A percentile compares a stretch with the other conserved stretches of the same genome.
Conservation (phyloP, 2,888 invertebrate species). For the Tillus elongatus region DNA sequence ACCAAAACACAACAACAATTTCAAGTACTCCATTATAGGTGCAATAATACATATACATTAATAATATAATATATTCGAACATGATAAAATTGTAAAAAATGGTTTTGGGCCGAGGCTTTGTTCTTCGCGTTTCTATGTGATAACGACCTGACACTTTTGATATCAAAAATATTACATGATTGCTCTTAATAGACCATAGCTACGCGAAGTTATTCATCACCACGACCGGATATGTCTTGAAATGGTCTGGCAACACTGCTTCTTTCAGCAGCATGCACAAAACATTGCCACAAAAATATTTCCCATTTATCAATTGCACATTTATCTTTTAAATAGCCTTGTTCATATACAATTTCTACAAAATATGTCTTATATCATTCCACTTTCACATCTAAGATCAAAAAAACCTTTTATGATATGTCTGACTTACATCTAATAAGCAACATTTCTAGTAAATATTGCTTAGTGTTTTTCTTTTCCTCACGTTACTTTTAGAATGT, state of each 20-base stretch:
- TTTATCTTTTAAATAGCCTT: constrained; percentile 14
- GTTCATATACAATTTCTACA: constrained; percentile 14
- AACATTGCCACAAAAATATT: constrained; percentile 37
- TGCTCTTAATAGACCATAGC: constrained; percentile 32
- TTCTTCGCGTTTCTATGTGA: constrained; percentile 39
- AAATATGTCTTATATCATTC: no score
- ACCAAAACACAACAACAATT: constrained; percentile 41
- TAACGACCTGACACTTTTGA: constrained; percentile 43
- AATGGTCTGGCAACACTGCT: constrained; percentile 40
- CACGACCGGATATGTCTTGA: constrained; percentile 42
- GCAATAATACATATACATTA: constrained; percentile 14
- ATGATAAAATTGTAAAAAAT: constrained; percentile 41
- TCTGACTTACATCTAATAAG: no score
- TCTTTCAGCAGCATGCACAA: constrained; percentile 27
- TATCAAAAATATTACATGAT: constrained; percentile 37
- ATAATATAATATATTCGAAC: constrained; percentile 25
- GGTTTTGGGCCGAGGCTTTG: constrained; percentile 30
- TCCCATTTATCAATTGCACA: constrained; percentile 33
- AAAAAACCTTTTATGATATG: no score
- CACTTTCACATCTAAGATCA: no score
- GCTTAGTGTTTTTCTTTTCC: no score
- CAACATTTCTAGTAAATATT: no score
- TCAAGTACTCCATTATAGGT: constrained; percentile 24
- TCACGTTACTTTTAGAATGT: no score
- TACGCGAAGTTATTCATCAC: constrained; percentile 36